Conservation (phyloP, 2,888 invertebrate genomes). For the Epirrhoe alternata region DNA sequence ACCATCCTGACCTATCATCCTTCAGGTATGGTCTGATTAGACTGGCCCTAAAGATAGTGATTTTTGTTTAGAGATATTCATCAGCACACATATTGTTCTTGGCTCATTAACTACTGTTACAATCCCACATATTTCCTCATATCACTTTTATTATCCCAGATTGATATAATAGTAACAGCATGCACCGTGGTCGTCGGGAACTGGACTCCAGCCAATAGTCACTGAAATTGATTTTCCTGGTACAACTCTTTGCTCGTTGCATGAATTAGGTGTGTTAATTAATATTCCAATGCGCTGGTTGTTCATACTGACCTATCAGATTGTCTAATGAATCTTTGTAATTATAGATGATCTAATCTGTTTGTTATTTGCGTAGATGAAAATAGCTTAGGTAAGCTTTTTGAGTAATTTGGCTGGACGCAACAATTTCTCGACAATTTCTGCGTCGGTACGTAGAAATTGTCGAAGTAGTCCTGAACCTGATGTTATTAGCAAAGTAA, state of each 20-base stretch:
- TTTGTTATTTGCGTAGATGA: neutral
- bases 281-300: slow-evolving; percentile 16
- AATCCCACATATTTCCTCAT: slow-evolving; percentile 3
- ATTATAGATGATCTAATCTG: neutral
- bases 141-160: slow-evolving; percentile 6
- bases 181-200: slow-evolving; percentile 20
- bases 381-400: too few relatives aligned
- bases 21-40: too few relatives aligned
- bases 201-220: slow-evolving; percentile 30
- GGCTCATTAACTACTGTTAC: neutral
- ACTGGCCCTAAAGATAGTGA: too few relatives aligned
- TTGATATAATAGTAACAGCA: slow-evolving; percentile 16
- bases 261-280: slow-evolving; percentile 26
- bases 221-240: slow-evolving; percentile 33
- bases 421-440: too few relatives aligned
- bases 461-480: too few relatives aligned
- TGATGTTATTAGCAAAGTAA: too few relatives aligned
- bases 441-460: too few relatives aligned
- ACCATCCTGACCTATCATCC: too few relatives aligned
- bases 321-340: neutral
- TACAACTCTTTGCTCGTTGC: slow-evolving; percentile 24
- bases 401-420: too few relatives aligned
- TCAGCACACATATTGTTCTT: neutral
- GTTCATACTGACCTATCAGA: neutral
- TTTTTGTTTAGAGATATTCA: neutral